These are phyloP conservation scores for Dugesia japonica DNA, from an alignment of 2,888 invertebrate species.

Conservation along the genomic window DNA sequence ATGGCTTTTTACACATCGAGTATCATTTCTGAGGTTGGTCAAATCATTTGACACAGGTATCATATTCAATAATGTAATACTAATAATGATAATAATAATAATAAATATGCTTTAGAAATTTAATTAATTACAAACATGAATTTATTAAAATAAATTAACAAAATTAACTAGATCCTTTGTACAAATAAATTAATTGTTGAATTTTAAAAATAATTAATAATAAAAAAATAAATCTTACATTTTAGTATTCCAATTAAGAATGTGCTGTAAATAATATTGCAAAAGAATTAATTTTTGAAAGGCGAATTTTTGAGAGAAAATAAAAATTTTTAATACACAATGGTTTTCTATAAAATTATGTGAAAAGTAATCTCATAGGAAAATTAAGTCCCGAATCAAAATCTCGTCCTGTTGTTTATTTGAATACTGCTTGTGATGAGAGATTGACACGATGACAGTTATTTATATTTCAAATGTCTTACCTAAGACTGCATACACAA, in stretches of 20 bases:
- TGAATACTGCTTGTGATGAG: neutral
- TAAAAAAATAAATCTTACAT: no score
- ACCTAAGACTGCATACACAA: slow-evolving; percentile 20
- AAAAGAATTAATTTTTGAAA: neutral
- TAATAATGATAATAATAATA: neutral
- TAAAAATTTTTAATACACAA: neutral
- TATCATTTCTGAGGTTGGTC: slow-evolving; percentile 15
- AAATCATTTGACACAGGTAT: slow-evolving; percentile 16
- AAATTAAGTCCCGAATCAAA: slow-evolving; percentile 15
- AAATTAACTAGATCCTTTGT: no score
- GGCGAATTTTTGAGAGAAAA: neutral
- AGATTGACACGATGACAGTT: slow-evolving; percentile 20
- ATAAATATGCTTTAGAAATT: no score
- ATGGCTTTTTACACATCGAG: slow-evolving; percentile 20
- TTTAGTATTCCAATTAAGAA: no score
- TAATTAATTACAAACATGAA: no score
- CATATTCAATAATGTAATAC: neutral
- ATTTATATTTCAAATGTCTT: slow-evolving; percentile 14
- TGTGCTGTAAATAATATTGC: no score
- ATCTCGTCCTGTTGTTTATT: slow-evolving; percentile 20
- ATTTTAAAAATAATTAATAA: no score
- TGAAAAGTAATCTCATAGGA: slow-evolving; percentile 20
- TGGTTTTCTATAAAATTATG: neutral
- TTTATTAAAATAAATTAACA: no score
- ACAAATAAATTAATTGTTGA: no score